A percentile compares a stretch with the other conserved stretches of the same genome.
These are phyloP conservation scores for Ophraella communa DNA, from an alignment of 2,888 invertebrate genomes.

Conservation along the genomic window DNA sequence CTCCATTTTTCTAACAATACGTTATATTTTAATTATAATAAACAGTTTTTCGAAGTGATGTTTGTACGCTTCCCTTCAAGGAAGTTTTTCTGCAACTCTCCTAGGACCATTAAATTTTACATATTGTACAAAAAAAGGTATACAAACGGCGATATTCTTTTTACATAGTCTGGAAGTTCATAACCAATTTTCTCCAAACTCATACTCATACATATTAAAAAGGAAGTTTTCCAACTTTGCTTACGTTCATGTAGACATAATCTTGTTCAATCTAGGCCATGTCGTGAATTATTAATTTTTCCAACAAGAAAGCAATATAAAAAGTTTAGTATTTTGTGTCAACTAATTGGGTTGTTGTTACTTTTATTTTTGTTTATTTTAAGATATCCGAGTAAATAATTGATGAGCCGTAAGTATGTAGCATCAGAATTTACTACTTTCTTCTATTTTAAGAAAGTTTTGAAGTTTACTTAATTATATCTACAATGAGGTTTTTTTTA, in stretches of 20 bases:
- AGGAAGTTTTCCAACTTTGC: neutral
- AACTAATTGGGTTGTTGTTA: neutral
- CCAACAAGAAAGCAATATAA: neutral
- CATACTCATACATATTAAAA: constrained; percentile 6
- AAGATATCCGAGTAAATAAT: neutral
- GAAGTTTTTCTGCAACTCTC: neutral
- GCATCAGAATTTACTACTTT: too few relatives aligned
- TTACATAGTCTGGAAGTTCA: neutral
- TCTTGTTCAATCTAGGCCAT: constrained; percentile 1
- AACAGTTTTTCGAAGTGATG: neutral
- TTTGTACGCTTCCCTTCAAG: neutral
- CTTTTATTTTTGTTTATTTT: neutral
- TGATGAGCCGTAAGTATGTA: neutral
- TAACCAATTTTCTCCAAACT: constrained; percentile 3
- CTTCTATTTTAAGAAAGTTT: too few relatives aligned
- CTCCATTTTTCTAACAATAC: too few relatives aligned
- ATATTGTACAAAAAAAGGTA: neutral
- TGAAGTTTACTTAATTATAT: too few relatives aligned
- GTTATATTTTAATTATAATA: too few relatives aligned
- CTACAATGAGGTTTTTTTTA: too few relatives aligned
- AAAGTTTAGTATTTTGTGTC: neutral
- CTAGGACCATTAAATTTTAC: neutral
- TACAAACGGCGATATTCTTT: neutral
- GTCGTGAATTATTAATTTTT: neutral
- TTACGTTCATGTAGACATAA: neutral